phyloP scores from a whole-genome alignment of 2,113 vertebrate species.

The Hylia prasina region DNA sequence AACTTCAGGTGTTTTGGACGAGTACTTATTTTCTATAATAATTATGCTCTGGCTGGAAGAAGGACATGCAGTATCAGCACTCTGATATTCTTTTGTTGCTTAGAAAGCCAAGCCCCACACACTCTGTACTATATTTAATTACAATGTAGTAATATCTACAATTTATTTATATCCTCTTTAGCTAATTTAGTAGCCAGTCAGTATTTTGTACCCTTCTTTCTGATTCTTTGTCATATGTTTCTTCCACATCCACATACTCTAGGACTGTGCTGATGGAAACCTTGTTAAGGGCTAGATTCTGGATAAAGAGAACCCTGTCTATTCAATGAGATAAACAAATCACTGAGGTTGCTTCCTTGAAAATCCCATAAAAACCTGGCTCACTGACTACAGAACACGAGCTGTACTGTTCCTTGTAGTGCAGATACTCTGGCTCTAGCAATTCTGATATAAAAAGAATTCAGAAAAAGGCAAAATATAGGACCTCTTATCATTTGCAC shows the following conservation, averaged over 20 bases:
- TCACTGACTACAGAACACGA: background rate
- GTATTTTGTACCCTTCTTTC: background rate
- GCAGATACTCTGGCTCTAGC: background rate
- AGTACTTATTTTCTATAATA: background rate
- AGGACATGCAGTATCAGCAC: background rate
- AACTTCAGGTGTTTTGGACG: background rate
- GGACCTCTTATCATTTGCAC: background rate
- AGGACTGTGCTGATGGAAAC: background rate
- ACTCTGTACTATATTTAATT: background rate
- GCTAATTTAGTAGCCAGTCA: background rate
- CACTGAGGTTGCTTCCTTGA: background rate
- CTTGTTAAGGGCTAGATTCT: background rate
- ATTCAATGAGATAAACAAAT: background rate
- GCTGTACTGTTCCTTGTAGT: background rate
- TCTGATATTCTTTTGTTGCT: background rate
- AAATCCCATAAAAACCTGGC: background rate
- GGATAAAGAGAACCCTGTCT: background rate
- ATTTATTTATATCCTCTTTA: background rate
- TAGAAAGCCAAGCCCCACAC: background rate
- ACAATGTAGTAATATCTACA: background rate
- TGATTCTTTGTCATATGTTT: background rate
- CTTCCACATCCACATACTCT: background rate
- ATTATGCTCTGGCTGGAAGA: background rate
- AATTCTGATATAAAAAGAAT: background rate
- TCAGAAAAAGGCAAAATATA: background rate